Conservation (phyloP, 2,888 invertebrate species). For the Teinopalpus imperialis region DNA sequence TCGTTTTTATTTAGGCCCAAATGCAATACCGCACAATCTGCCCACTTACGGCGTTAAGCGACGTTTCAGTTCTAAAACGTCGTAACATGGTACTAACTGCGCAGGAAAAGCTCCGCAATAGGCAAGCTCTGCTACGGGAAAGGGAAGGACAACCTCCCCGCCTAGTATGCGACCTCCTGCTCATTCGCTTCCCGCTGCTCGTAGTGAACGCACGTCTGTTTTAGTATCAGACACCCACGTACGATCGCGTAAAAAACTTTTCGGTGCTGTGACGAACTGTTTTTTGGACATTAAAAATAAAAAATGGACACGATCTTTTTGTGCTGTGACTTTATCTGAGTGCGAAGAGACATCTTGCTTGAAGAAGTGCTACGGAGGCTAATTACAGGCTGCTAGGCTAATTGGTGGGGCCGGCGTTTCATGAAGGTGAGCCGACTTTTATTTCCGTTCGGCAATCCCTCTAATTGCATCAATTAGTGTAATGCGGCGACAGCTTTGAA, state of each 20-base stretch:
- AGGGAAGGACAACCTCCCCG: conserved; percentile 70
- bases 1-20: conserved; percentile 76
- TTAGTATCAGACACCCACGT: conserved; percentile 30
- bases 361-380: conserved; percentile 65
- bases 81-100: conserved; percentile 45
- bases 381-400: conserved; percentile 76
- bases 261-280: conserved; percentile 59
- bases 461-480: conserved; percentile 82
- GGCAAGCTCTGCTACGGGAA: conserved; percentile 61
- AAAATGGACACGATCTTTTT: conserved; percentile 56
- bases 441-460: conserved; percentile 81
- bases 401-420: conserved; percentile 79
- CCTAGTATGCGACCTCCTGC: conserved; percentile 49
- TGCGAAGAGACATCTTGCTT: conserved; percentile 59
- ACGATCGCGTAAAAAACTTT: conserved; percentile 77
- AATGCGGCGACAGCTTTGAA: conserved; percentile 80
- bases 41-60: conserved; percentile 77
- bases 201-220: conserved; percentile 51
- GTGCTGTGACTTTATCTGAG: conserved; percentile 62
- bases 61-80: conserved; percentile 43
- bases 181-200: conserved; percentile 68
- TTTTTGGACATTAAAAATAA: conserved; percentile 32
- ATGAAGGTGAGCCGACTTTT: conserved; percentile 81
- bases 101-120: conserved; percentile 68
- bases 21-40: conserved; percentile 75